Percentiles rank a stretch among this genome's conserved stretches.
phyloP scores from a whole-genome alignment of 2,888 invertebrate species.

The Drosophila nr. perissopoda region DNA sequence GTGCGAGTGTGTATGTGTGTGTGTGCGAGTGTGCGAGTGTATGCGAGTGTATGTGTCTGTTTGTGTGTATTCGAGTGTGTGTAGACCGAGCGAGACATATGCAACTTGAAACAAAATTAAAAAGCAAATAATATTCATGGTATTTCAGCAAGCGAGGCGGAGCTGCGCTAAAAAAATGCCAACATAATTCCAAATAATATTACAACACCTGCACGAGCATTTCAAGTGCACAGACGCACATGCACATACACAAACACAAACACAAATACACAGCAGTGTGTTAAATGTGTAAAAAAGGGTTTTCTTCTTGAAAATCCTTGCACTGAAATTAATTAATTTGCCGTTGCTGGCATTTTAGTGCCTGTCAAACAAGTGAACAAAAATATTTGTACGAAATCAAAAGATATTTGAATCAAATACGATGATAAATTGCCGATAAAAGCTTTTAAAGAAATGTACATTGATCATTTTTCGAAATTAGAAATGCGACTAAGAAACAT shows the following conservation, averaged over 20 bases:
- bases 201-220: conserved; percentile 76
- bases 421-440: neutral
- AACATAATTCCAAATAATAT: conserved; percentile 79
- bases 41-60: conserved; percentile 10
- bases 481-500: neutral
- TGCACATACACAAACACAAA: conserved; percentile 9
- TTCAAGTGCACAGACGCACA: conserved; percentile 55
- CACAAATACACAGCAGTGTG: conserved; percentile 27
- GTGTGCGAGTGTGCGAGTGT: neutral
- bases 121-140: conserved; percentile 80
- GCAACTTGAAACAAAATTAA: conserved; percentile 79
- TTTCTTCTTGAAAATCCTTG: conserved; percentile 78
- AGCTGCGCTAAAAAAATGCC: conserved; percentile 55
- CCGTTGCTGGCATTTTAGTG: conserved; percentile 51
- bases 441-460: neutral
- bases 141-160: conserved; percentile 53
- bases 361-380: conserved; percentile 14
- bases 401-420: conserved; percentile 19
- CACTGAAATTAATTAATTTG: conserved; percentile 82
- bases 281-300: conserved; percentile 60
- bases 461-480: neutral
- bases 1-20: conserved; percentile 1
- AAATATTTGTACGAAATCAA: conserved; percentile 36
- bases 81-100: conserved; percentile 68
- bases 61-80: conserved; percentile 11